These are phyloP conservation scores for Hoplodrina blanda DNA, from an alignment of 2,888 invertebrate species.

Conservation along the genomic window DNA sequence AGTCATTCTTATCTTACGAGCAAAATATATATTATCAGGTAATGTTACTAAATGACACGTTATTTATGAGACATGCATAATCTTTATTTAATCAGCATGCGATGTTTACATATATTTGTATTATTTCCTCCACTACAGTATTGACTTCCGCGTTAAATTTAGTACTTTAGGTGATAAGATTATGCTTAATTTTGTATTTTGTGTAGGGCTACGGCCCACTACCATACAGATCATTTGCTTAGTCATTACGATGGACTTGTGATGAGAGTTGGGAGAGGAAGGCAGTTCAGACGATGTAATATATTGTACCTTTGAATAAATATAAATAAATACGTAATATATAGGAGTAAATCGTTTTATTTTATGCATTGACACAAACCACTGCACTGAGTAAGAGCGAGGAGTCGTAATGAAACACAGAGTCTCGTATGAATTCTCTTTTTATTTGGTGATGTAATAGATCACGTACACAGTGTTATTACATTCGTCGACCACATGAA, in stretches of 20 bases:
- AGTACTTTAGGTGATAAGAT: constrained; percentile 83
- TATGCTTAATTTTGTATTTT: constrained; percentile 89
- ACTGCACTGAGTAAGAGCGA: not conserved
- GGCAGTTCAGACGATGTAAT: constrained; percentile 88
- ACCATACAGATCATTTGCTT: constrained; percentile 87
- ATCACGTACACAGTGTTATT: constrained; percentile 85
- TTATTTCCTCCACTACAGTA: constrained; percentile 87
- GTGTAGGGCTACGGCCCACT: constrained; percentile 83
- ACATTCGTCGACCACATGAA: constrained; percentile 85
- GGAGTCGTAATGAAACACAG: constrained; percentile 58
- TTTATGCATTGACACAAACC: constrained; percentile 46
- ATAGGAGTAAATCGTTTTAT: constrained; percentile 81
- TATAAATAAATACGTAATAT: constrained; percentile 91
- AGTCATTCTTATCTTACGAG: constrained; percentile 74
- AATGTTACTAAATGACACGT: constrained; percentile 63
- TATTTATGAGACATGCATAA: constrained; percentile 83
- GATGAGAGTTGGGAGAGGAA: constrained; percentile 84
- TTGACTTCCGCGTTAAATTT: constrained; percentile 87
- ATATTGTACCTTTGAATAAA: constrained; percentile 90
- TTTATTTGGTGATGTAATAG: constrained; percentile 86
- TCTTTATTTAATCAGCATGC: constrained; percentile 83
- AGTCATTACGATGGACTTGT: constrained; percentile 86
- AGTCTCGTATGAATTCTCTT: constrained; percentile 76
- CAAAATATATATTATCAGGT: constrained; percentile 71
- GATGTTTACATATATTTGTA: constrained; percentile 80